Percentiles rank a stretch among this genome's conserved stretches.
Evolutionary conservation across 92 coral and sea anemone genomes (phyloP).

Genomic region (Palythoa grandiflora): DNA sequence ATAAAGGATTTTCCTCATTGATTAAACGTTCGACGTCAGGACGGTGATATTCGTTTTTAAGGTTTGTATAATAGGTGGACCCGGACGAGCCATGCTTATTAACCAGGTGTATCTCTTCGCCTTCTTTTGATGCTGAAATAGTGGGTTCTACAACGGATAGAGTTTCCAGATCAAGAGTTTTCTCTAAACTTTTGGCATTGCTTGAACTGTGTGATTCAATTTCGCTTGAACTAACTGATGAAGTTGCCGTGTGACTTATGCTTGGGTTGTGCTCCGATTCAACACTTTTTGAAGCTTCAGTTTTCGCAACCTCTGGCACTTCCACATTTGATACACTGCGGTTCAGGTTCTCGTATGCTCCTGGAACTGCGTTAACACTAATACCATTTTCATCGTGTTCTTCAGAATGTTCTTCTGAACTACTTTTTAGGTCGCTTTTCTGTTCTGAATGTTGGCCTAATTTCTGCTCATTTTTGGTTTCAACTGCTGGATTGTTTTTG

Average conservation of each 20-base stretch:
- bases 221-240: neutral
- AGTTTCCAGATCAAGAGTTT: slow-evolving; percentile 10
- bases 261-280: neutral
- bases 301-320: neutral
- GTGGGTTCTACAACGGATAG: slow-evolving; percentile 17
- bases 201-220: neutral
- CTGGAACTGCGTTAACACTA: slow-evolving; percentile 26
- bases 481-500: neutral
- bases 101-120: neutral
- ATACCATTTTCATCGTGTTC: neutral
- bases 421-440: neutral
- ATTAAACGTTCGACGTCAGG: neutral
- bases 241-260: neutral
- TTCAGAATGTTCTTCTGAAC: neutral
- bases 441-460: neutral
- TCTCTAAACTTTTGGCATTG: neutral
- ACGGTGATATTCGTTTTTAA: neutral
- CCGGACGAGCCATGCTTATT: neutral
- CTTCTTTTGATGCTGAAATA: neutral
- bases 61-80: neutral
- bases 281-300: neutral
- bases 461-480: neutral
- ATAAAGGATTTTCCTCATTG: neutral
- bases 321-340: neutral
- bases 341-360: slow-evolving; percentile 10